These are phyloP conservation scores for Aegithalos caudatus DNA, from an alignment of 2,113 vertebrate species.

Conservation along the genomic window DNA sequence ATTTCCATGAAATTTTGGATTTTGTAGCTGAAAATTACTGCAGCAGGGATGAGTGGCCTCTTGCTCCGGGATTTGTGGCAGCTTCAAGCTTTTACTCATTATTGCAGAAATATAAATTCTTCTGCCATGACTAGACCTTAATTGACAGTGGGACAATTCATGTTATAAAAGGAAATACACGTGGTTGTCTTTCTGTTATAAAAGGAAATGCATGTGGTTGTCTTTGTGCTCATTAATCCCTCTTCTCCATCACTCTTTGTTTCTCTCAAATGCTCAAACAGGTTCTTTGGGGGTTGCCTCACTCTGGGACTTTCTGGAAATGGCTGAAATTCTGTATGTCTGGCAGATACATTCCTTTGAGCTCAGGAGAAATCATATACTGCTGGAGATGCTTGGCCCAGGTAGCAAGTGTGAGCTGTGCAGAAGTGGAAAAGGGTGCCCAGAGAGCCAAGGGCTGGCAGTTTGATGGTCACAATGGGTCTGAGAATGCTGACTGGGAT, in stretches of 20 bases:
- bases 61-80: neutral
- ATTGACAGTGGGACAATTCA: neutral
- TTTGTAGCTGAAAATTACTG: neutral
- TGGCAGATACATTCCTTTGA: accelerated
- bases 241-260: neutral
- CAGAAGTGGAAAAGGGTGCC: neutral
- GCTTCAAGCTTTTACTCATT: neutral
- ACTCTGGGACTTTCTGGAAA: neutral
- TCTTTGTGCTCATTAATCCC: neutral
- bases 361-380: neutral
- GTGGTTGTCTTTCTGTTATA: neutral
- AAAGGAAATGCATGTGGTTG: neutral
- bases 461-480: neutral
- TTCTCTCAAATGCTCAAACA: neutral
- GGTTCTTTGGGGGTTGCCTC: neutral
- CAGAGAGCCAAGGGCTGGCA: neutral
- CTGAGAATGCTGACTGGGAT: neutral
- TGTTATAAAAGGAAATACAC: neutral
- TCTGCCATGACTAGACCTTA: neutral
- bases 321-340: neutral
- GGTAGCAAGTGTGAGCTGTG: neutral
- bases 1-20: neutral
- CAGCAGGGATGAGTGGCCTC: neutral
- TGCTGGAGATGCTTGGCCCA: neutral
- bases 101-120: neutral